Conservation (phyloP, 2,113 vertebrate species). For the chimpanzee (Pan troglodytes) region NHGRI_mPanTro3-v2.1_pri NC_072414.2:35191001-35191500, state of each 20-base stretch:
- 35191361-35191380: not conserved
- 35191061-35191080: not conserved
- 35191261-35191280: not conserved
- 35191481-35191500: not conserved
- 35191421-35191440: not conserved
- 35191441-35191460: not conserved
- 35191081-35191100: not conserved
- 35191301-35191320: not conserved
- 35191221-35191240: not conserved
- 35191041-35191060: not conserved
- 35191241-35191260: not conserved
- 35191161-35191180: not conserved
- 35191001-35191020: not conserved
- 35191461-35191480: not conserved
- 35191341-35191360: not conserved
- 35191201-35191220: not conserved
- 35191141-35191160: not conserved
- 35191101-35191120: not conserved
- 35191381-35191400: not conserved
- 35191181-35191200: not conserved
- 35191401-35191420: not conserved
- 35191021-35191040: not conserved
- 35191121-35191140: too few relatives aligned
- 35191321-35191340: not conserved
- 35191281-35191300: not conserved